Percentiles rank a stretch among this genome's conserved stretches.
phyloP scores from a whole-genome alignment of 2,797 vertebrate species.

The Aplochiton taeniatus region DNA sequence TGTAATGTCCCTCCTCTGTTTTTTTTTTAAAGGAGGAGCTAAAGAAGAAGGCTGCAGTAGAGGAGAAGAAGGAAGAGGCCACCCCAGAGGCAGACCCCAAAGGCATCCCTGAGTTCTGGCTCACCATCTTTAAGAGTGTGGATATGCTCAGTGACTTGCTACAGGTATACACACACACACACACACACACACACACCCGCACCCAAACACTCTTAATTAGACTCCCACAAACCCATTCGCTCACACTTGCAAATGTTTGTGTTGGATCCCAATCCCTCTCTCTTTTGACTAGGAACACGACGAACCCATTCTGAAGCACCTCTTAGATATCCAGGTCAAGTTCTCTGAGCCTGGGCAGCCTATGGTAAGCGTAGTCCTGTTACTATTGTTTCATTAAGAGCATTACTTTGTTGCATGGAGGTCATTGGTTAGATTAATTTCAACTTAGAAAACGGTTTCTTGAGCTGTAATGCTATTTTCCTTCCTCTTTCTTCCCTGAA shows the following conservation, averaged over 20 bases:
- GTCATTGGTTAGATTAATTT: too few species aligned
- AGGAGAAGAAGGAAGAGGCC: conserved; percentile 83
- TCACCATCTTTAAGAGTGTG: conserved; percentile 94
- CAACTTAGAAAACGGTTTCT: background rate
- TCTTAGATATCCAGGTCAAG: conserved; percentile 94
- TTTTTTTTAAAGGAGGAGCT: conserved; percentile 82
- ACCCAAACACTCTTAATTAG: background rate
- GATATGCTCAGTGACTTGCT: conserved; percentile 95
- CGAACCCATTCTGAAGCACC: conserved; percentile 93
- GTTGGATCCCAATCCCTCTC: background rate
- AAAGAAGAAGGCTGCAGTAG: conserved; percentile 87
- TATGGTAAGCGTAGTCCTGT: conserved; percentile 81
- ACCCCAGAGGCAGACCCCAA: conserved; percentile 79
- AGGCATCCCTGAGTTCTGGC: conserved; percentile 98
- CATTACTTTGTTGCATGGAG: too few species aligned
- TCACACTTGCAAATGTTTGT: background rate
- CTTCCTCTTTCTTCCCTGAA: conserved; percentile 54
- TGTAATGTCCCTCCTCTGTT: background rate
- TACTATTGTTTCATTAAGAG: too few species aligned
- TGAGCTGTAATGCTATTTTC: background rate
- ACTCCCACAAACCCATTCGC: background rate
- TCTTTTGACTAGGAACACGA: conserved; percentile 84
- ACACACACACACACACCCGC: background rate
- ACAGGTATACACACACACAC: conserved; percentile 69
- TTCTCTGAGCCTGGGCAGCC: conserved; percentile 92